Base-by-base conservation (phyloP, 2,888 invertebrate genomes). In the Monoplex corrugatus region DNA sequence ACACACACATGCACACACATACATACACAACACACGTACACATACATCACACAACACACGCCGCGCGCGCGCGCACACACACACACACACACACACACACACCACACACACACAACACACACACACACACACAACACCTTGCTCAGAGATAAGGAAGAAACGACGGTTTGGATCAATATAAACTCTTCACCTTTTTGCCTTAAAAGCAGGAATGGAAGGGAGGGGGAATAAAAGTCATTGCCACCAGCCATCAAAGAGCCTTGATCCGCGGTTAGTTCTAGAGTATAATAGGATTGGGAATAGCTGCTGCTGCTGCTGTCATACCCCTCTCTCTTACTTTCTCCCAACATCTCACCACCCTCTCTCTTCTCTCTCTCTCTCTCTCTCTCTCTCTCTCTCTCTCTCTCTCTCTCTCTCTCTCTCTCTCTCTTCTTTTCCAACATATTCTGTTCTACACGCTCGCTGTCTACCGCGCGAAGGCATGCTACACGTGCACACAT, bases 341-440 rank as follows among this genome's bases (percentile, higher is more conserved):
- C 85, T n/a, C 85, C 44, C 50, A n/a, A 16, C 35, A 50, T 57
- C 85, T 35, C 63, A 35, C 85, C 44, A 50, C 44, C 68, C 1
- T 40, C 40, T 63, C 16, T 40, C 28, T 44, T 72, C 72, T 75
- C 75, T 78, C 87, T 78, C 50, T 50, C 87, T 87, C 78, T 78
- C 50, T 50, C 75, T 78, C 78, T 50, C 43, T 35, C 87, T 86
- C 45, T 72, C 75, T 38, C 75, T 32, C 68, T 28, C 28, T 44
- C 45, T 44, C 32, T 44, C n/a, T 32, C 44, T 16, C n/a, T 40
- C n/a, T 57, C 38, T 23, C 63, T 63, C 68, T 28, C 86, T 57
- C 28, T 57, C 86, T 68, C 68, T 83, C 83, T 40, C 78, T 40
- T 23, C 50, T 50, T 82, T 43, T 50, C 43, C 72, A 44, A 44